Conservation (phyloP, 2,888 invertebrate species). For the Pachliopta kotzebuea region DNA sequence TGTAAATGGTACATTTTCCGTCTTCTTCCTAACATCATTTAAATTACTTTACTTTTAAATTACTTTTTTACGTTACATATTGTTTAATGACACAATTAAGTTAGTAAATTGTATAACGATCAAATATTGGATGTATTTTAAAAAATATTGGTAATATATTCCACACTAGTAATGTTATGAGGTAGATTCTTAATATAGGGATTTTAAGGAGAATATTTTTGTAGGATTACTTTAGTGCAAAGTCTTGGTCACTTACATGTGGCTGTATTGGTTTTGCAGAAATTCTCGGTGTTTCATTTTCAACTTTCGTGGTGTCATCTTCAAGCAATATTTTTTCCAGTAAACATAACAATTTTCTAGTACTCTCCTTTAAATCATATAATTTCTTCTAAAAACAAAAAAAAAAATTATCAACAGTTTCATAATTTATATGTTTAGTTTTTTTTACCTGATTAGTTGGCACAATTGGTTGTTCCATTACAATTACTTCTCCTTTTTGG, state of each 20-base stretch:
- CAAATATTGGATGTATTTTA: conserved; percentile 30
- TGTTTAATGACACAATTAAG: no score
- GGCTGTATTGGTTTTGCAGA: conserved; percentile 12
- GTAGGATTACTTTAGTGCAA: background rate
- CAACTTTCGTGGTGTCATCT: conserved; percentile 36
- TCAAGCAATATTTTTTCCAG: conserved; percentile 60
- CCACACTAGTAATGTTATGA: no score
- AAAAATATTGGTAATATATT: no score
- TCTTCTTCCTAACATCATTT: conserved; percentile 44
- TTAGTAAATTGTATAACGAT: no score
- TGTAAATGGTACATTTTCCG: conserved; percentile 65
- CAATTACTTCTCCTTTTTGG: background rate
- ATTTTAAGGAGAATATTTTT: background rate
- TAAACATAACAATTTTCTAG: conserved; percentile 53
- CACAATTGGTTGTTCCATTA: background rate
- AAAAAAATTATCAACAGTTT: background rate
- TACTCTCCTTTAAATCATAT: conserved; percentile 55
- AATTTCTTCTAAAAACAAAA: conserved; percentile 33
- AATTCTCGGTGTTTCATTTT: conserved; percentile 6
- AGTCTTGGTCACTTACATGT: conserved; percentile 22
- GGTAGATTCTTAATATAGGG: no score
- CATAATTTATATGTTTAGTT: background rate
- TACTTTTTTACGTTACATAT: no score
- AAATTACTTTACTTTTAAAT: no score
- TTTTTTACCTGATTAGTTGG: conserved; percentile 9